A percentile compares a stretch with the other conserved stretches of the same genome.
These are phyloP conservation scores for Drosophila mojavensis DNA, from an alignment of 1,140 invertebrate genomes.

Conservation along the genomic window DNA sequence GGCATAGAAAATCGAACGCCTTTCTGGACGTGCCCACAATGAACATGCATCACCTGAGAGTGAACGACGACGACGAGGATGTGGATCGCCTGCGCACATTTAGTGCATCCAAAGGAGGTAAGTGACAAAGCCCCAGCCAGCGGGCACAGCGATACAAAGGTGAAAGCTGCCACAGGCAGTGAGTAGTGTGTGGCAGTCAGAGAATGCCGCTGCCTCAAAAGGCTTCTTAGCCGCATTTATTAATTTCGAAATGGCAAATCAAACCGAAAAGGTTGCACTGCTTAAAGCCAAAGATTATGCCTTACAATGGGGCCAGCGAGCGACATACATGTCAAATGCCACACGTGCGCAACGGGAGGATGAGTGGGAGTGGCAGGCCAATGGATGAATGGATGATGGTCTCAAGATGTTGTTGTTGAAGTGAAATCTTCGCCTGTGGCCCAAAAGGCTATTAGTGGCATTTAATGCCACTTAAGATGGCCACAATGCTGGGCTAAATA, in stretches of 20 bases:
- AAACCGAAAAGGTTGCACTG: slow-evolving; percentile 34
- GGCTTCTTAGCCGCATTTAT: slow-evolving; percentile 48
- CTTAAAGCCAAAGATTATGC: slow-evolving; percentile 46
- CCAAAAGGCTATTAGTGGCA: slow-evolving; percentile 64
- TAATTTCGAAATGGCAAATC: slow-evolving; percentile 78
- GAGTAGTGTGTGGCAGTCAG: too few species aligned
- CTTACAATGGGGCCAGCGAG: slow-evolving; percentile 15
- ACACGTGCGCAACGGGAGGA: too few species aligned
- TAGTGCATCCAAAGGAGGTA: slow-evolving; percentile 95
- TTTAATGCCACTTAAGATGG: slow-evolving; percentile 71
- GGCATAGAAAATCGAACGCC: slow-evolving; percentile 89
- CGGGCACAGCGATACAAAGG: neutral
- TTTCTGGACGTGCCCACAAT: slow-evolving; percentile 91
- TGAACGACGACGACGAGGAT: slow-evolving; percentile 88
- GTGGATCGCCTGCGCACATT: slow-evolving; percentile 94
- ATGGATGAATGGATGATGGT: too few species aligned
- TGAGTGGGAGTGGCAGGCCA: too few species aligned
- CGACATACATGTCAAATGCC: slow-evolving; percentile 18
- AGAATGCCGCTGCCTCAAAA: slow-evolving; percentile 6
- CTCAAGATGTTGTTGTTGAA: too few species aligned
- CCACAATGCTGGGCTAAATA: neutral
- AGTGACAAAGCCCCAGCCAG: slow-evolving; percentile 61
- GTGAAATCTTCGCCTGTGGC: slow-evolving; percentile 48
- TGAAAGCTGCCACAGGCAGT: neutral
- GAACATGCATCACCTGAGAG: slow-evolving; percentile 84